Percentiles rank a stretch among this genome's conserved stretches.
phyloP scores from a whole-genome alignment of 2,113 vertebrate genomes.

The Larimichthys polyactis region DNA sequence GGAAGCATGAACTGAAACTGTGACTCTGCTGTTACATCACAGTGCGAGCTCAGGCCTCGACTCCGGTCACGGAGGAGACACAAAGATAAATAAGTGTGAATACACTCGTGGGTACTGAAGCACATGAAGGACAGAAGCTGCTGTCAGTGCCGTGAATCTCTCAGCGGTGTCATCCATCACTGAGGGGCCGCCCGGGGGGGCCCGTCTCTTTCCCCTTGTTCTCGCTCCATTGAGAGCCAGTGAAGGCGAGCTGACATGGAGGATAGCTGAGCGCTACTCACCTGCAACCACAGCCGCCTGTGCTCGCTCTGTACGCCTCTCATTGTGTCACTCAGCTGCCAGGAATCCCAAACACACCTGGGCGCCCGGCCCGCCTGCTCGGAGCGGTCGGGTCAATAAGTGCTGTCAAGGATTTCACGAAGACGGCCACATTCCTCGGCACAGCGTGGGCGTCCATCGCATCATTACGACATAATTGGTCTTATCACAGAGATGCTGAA shows the following conservation, averaged over 20 bases:
- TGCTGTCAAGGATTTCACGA: slow-evolving; percentile 47
- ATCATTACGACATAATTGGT: slow-evolving; percentile 56
- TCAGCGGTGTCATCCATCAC: slow-evolving; percentile 83
- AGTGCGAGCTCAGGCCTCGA: too few species aligned
- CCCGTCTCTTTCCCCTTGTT: slow-evolving; percentile 73
- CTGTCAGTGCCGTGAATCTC: slow-evolving; percentile 55
- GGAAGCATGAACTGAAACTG: too few species aligned
- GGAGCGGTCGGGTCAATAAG: slow-evolving; percentile 61
- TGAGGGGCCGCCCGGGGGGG: slow-evolving; percentile 50
- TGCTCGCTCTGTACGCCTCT: neutral
- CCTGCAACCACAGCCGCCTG: slow-evolving; percentile 33
- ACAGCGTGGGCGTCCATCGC: slow-evolving; percentile 3
- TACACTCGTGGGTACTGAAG: neutral
- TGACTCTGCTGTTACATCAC: too few species aligned
- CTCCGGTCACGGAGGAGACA: too few species aligned
- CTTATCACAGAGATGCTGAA: too few species aligned
- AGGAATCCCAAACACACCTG: slow-evolving; percentile 78
- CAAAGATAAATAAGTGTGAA: neutral
- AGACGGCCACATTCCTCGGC: slow-evolving; percentile 60
- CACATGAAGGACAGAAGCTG: neutral
- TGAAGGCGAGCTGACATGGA: slow-evolving; percentile 80
- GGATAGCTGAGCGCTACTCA: slow-evolving; percentile 61
- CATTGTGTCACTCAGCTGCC: slow-evolving; percentile 54
- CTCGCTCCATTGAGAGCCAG: slow-evolving; percentile 83
- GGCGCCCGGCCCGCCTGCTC: slow-evolving; percentile 39